phyloP scores from a whole-genome alignment of 64 coral and sea anemone genomes.

The Pocillopora damicornis region DNA sequence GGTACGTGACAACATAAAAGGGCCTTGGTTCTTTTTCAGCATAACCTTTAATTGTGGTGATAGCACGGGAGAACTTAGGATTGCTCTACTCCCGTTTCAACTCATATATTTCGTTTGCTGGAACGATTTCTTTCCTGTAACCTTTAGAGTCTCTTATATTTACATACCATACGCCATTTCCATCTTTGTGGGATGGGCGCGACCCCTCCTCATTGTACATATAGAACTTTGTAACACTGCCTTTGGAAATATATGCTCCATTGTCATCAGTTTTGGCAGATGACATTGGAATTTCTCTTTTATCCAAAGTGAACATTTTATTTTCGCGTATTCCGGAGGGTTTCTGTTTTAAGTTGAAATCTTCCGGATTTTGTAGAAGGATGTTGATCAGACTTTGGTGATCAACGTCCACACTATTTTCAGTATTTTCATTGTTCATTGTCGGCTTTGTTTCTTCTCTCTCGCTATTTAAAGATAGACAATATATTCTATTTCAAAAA shows the following conservation, averaged over 20 bases:
- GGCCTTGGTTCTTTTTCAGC: slow-evolving; percentile 45
- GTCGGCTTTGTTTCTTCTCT: neutral
- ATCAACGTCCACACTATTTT: neutral
- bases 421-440: neutral
- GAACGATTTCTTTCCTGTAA: slow-evolving; percentile 15
- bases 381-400: slow-evolving; percentile 36
- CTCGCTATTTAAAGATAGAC: too few relatives aligned
- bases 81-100: slow-evolving; percentile 1
- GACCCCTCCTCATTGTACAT: slow-evolving; percentile 22
- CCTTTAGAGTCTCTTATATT: slow-evolving; percentile 2
- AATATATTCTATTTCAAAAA: too few relatives aligned
- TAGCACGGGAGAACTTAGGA: slow-evolving; percentile 3
- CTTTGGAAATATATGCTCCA: slow-evolving; percentile 54
- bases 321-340: slow-evolving; percentile 52
- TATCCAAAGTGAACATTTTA: slow-evolving; percentile 55
- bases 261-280: slow-evolving; percentile 67
- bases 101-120: slow-evolving; percentile 45
- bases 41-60: slow-evolving; percentile 12
- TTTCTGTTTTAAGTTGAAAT: slow-evolving; percentile 55
- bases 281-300: slow-evolving; percentile 40
- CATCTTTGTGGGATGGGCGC: slow-evolving; percentile 43
- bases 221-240: slow-evolving; percentile 33
- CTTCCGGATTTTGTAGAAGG: slow-evolving; percentile 55
- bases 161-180: slow-evolving; percentile 48
- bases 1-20: slow-evolving; percentile 60